Percentiles rank a stretch among this genome's conserved stretches.
phyloP scores from a whole-genome alignment of 2,113 vertebrate species.

The Leptobrachium ailaonicum region DNA sequence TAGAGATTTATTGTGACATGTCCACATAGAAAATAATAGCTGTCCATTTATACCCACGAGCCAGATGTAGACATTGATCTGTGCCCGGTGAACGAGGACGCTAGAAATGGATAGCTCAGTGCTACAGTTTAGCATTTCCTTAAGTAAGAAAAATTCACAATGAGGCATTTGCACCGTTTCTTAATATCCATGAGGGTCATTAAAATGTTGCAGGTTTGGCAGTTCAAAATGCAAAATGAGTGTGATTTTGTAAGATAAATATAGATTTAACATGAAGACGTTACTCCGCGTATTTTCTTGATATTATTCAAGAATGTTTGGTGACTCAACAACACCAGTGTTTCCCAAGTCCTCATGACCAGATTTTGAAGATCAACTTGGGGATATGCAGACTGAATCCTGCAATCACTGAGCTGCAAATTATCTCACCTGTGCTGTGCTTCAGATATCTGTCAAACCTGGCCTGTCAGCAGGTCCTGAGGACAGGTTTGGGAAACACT shows the following conservation, averaged over 20 bases:
- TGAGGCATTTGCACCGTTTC: conserved; percentile 67
- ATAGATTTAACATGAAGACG: background rate
- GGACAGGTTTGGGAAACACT: no score
- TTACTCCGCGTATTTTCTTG: no score
- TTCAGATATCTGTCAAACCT: no score
- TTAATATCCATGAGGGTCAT: conserved; percentile 69
- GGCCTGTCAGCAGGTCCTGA: no score
- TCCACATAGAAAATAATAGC: conserved; percentile 4
- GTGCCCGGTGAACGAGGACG: conserved; percentile 60
- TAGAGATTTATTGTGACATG: conserved; percentile 55
- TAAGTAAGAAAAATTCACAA: conserved; percentile 70
- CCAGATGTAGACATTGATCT: conserved; percentile 61
- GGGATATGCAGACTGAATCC: no score
- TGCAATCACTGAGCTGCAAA: no score
- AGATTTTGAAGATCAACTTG: no score
- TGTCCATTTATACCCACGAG: conserved; percentile 45
- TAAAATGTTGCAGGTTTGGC: conserved; percentile 66
- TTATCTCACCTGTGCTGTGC: no score
- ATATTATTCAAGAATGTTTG: no score
- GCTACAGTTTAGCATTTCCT: conserved; percentile 64
- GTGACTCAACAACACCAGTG: no score
- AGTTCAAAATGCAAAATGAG: conserved; percentile 73
- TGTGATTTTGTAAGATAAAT: conserved; percentile 58
- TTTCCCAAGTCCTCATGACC: no score
- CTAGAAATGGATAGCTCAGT: conserved; percentile 53